Base-by-base conservation (phyloP, 2,797 vertebrate genomes). In the Acrossocheilus wenchowensis region DNA sequence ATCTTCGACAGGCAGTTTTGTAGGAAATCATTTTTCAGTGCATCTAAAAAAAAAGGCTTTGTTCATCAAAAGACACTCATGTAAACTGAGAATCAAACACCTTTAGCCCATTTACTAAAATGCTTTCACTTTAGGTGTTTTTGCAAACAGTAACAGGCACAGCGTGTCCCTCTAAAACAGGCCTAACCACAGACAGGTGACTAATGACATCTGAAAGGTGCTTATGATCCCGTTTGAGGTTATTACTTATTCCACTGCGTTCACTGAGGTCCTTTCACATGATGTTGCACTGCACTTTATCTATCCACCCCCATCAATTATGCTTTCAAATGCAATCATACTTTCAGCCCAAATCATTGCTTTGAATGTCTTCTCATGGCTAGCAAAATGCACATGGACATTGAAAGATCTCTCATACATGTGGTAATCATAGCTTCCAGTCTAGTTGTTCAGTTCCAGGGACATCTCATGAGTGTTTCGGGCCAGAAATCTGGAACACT, bases 221-320 rank as follows among this genome's bases (percentile, higher is more conserved):
- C 81, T 91, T 87, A 90, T 90, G 87, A 90, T 87, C 64, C 83
- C 88, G 72, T 87, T 88, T 84, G 72, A 88, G 82, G 64, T 88
- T 81, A 87, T 90, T 62, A 78, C 86, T 81, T 89, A 89, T 90
- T 89, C 30, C 74, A 75, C 82, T 75, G 45, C 69, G 64, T n/a
- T 83, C 34, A 66, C 34, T 74, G 64, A 39, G 60, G 57, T 72
- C 21, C 15, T 30, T 81, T 85, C 64, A 71, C 19, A 41, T 30
- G 30, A 77, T 66, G 43, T 69, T 84, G 45, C 26, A 72, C 54
- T 68, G n/a, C 19, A 66, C 68, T 71, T 34, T 78, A 21, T 64
- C 72, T 81, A 21, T 78, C 57, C 21, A 3, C 36, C 30, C 17
- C 34, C 82, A 39, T 84, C 82, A 66, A 64, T 81, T 73, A 43